Percentiles rank a stretch among this genome's conserved stretches.
Evolutionary conservation across 2,888 invertebrate species (phyloP).

Genomic region (Harpalus rufipes): DNA sequence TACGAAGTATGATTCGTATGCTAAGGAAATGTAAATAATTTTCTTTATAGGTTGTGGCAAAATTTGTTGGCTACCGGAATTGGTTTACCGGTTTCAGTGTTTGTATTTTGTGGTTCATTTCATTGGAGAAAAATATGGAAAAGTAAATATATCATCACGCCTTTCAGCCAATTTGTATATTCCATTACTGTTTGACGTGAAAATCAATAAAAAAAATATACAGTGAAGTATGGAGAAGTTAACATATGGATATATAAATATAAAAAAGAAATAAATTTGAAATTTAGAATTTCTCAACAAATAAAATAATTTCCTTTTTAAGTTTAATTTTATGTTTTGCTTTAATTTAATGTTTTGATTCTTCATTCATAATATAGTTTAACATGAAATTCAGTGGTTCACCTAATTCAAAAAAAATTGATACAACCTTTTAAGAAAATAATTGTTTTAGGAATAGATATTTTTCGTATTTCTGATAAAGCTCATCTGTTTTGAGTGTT

Average conservation of each 20-base stretch:
- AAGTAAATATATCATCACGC: background rate
- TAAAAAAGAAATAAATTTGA: no score
- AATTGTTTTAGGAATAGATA: no score
- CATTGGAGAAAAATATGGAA: background rate
- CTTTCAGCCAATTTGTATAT: background rate
- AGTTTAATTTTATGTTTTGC: no score
- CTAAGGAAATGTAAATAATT: slow-evolving; percentile 1
- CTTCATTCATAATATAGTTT: no score
- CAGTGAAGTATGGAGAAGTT: background rate
- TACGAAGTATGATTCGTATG: background rate
- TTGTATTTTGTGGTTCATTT: background rate
- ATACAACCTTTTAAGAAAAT: no score
- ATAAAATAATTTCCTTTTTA: no score
- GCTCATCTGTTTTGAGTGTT: no score
- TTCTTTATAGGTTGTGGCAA: background rate
- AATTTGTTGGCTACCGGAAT: background rate
- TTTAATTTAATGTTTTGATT: no score
- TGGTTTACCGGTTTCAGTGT: background rate
- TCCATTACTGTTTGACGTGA: background rate
- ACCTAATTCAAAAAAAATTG: no score
- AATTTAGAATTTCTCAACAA: no score
- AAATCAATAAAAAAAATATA: background rate
- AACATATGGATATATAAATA: background rate
- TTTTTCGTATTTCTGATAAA: no score
- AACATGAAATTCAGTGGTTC: no score